A percentile compares a stretch with the other conserved stretches of the same genome.
Evolutionary conservation across 2,113 vertebrate genomes (phyloP).

Genomic region (Heloderma charlesbogerti): DNA sequence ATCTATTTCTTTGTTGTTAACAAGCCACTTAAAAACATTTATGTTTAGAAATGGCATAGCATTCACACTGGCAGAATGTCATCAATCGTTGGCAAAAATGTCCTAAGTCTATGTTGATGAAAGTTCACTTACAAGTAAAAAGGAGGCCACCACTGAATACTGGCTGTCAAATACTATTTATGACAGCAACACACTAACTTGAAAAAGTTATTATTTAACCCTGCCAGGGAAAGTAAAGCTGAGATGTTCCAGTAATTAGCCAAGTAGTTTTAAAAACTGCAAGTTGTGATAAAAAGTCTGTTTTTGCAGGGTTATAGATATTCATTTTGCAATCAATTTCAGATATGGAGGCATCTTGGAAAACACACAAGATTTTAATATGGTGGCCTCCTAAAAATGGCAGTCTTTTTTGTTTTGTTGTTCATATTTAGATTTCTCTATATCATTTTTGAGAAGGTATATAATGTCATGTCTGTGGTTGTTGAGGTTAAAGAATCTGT

Average conservation of each 20-base stretch:
- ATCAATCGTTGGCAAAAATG: not conserved
- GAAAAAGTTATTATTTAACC: conserved; percentile 12
- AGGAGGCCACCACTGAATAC: not conserved
- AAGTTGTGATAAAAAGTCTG: not conserved
- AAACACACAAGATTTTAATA: not conserved
- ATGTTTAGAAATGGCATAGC: conserved; percentile 5
- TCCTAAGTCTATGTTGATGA: conserved; percentile 14
- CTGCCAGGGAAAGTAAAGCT: not conserved
- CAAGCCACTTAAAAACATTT: conserved; percentile 27
- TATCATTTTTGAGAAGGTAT: not conserved
- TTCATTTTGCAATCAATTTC: not conserved
- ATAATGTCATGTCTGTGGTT: not conserved
- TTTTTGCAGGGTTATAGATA: not conserved
- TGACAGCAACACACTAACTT: not conserved
- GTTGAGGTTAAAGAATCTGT: not conserved
- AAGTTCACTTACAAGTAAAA: conserved; percentile 13
- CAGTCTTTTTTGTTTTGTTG: not conserved
- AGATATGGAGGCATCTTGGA: not conserved
- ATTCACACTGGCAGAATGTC: conserved; percentile 1
- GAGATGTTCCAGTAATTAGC: not conserved
- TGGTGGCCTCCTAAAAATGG: not conserved
- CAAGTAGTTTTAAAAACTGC: not conserved
- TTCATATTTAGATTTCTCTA: not conserved
- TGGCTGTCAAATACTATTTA: not conserved
- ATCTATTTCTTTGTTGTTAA: conserved; percentile 52